phyloP scores from a whole-genome alignment of 2,888 invertebrate genomes.

The Amphipyra berbera region DNA sequence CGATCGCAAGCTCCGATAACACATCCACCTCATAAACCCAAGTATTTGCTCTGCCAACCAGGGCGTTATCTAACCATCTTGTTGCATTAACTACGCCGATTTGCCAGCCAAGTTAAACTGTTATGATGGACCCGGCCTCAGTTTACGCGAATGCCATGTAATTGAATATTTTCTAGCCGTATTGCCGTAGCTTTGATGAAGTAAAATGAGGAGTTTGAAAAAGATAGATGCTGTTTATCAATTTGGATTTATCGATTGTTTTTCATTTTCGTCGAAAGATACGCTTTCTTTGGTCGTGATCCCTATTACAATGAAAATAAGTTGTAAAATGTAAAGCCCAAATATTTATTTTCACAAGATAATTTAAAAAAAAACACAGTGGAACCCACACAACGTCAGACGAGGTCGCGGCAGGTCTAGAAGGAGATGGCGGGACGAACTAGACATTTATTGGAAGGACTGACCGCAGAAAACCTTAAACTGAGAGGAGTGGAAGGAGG shows the following conservation, averaged over 20 bases:
- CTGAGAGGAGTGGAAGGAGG: too few species aligned
- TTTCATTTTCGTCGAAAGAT: constrained; percentile 52
- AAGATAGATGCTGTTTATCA: constrained; percentile 31
- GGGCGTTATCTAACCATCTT: constrained; percentile 54
- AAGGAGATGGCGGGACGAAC: too few species aligned
- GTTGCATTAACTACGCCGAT: constrained; percentile 57
- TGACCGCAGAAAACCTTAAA: too few species aligned
- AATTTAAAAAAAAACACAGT: too few species aligned
- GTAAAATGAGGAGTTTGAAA: constrained; percentile 34
- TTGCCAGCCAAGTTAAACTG: constrained; percentile 50
- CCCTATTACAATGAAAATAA: constrained; percentile 58
- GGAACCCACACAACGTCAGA: too few species aligned
- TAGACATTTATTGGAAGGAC: too few species aligned
- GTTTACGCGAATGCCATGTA: constrained; percentile 45
- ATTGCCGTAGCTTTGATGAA: constrained; percentile 23
- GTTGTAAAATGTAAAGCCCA: background rate
- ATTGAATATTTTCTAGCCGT: constrained; percentile 49
- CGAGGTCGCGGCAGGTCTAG: too few species aligned
- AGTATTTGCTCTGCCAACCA: constrained; percentile 43
- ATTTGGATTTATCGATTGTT: constrained; percentile 47
- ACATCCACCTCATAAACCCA: constrained; percentile 44
- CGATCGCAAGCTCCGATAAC: constrained; percentile 46
- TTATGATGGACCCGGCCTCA: constrained; percentile 36
- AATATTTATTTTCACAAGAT: background rate
- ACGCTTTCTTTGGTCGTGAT: constrained; percentile 60